Conservation (phyloP, 1,140 invertebrate genomes). For the Artemia franciscana region DNA sequence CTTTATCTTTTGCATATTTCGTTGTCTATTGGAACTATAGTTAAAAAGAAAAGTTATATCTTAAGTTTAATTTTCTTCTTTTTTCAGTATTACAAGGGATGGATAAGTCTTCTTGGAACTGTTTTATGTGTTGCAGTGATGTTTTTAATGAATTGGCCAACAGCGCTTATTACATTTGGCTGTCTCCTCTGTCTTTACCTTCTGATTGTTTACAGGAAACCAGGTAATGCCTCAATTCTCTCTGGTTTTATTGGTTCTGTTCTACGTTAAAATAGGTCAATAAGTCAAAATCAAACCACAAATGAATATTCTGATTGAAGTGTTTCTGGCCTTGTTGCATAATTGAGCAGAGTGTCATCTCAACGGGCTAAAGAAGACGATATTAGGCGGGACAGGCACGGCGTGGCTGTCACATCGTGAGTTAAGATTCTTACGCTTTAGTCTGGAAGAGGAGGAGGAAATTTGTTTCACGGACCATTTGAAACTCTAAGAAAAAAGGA, state of each 20-base stretch:
- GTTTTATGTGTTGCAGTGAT: constrained; percentile 74
- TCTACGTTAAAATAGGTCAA: not conserved
- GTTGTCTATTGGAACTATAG: too few species aligned
- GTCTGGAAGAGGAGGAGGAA: too few species aligned
- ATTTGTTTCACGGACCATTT: too few species aligned
- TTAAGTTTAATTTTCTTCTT: constrained; percentile 14
- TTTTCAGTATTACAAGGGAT: constrained; percentile 80
- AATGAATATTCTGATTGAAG: not conserved
- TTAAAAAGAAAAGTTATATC: too few species aligned
- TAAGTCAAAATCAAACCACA: not conserved
- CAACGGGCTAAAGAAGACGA: too few species aligned
- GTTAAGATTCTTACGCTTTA: too few species aligned
- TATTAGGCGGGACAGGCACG: too few species aligned
- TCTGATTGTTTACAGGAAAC: constrained; percentile 31
- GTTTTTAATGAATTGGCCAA: constrained; percentile 82
- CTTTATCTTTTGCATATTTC: too few species aligned
- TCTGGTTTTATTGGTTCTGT: not conserved
- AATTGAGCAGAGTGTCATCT: too few species aligned
- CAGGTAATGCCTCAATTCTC: constrained; percentile 18
- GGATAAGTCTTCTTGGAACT: constrained; percentile 71
- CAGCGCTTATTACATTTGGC: constrained; percentile 65
- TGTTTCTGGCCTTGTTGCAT: too few species aligned
- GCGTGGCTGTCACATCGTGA: too few species aligned
- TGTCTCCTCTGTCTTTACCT: constrained; percentile 62
- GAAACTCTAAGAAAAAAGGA: too few species aligned